Evolutionary conservation across 2,888 invertebrate species (phyloP).

Genomic region (Biston stratarius): DNA sequence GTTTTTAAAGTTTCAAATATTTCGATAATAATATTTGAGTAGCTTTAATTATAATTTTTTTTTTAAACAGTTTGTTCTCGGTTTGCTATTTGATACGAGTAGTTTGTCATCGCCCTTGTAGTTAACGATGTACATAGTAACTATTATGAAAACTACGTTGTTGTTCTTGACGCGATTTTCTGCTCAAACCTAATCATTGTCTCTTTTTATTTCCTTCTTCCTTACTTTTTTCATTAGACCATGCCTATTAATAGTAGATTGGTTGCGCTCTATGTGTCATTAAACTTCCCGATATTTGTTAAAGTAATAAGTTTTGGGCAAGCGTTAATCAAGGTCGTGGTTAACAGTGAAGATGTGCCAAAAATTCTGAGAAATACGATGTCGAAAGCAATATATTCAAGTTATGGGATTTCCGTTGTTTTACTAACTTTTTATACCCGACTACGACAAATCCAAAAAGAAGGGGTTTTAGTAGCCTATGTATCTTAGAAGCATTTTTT

Average conservation of each 20-base stretch:
- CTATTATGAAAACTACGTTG: no score
- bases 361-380: background rate
- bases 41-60: no score
- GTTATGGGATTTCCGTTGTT: slow-evolving; percentile 3
- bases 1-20: no score
- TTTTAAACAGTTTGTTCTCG: background rate
- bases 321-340: background rate
- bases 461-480: no score
- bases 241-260: slow-evolving; percentile 4
- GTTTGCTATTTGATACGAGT: slow-evolving; percentile 29
- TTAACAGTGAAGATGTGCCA: background rate
- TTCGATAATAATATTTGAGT: no score
- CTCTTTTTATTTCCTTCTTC: slow-evolving; percentile 28
- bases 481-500: no score
- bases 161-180: slow-evolving; percentile 58
- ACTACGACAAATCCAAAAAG: no score
- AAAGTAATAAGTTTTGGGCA: background rate
- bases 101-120: slow-evolving; percentile 63
- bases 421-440: background rate
- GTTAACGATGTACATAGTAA: slow-evolving; percentile 46
- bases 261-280: background rate
- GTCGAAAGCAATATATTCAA: background rate
- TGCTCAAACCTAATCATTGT: slow-evolving; percentile 48
- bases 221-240: background rate
- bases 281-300: slow-evolving; percentile 2